Evolutionary conservation across 2,113 vertebrate genomes (phyloP).

Genomic region (Paracanthobrama guichenoti): DNA sequence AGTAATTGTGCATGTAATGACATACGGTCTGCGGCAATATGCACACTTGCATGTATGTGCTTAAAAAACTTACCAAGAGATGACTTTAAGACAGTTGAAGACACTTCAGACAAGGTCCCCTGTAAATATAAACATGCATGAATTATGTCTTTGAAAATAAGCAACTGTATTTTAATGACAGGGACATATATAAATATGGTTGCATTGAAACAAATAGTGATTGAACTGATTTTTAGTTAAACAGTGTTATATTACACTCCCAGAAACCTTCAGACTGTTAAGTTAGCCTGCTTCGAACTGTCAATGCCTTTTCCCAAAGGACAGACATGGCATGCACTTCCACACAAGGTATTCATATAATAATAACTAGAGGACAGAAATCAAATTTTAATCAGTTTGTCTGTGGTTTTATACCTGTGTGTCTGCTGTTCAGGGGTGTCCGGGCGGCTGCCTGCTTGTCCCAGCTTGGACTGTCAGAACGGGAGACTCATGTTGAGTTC

Average conservation of each 20-base stretch:
- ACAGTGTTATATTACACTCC: not conserved
- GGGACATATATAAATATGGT: not conserved
- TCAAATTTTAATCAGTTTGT: conserved; percentile 53
- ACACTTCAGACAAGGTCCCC: conserved; percentile 66
- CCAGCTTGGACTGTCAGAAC: conserved; percentile 73
- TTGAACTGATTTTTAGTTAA: not conserved
- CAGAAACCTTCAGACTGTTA: not conserved
- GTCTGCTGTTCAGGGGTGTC: conserved; percentile 68
- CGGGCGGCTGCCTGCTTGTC: conserved; percentile 75
- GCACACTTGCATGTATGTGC: not conserved
- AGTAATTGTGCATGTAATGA: not conserved
- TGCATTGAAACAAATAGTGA: not conserved
- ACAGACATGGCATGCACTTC: not conserved
- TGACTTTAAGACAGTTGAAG: conserved; percentile 60
- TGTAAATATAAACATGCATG: conserved; percentile 54
- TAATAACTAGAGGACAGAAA: conserved; percentile 29
- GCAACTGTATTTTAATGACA: not conserved
- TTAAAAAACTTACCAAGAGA: conserved; percentile 71
- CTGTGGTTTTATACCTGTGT: conserved; percentile 81
- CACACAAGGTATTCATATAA: not conserved
- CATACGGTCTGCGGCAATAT: not conserved
- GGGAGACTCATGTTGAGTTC: conserved; percentile 72
- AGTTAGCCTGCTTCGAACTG: conserved; percentile 10
- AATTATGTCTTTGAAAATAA: not conserved
- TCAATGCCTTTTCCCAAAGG: not conserved